phyloP scores from a whole-genome alignment of 1,140 invertebrate genomes.

The Neomicropteryx cornuta region DNA sequence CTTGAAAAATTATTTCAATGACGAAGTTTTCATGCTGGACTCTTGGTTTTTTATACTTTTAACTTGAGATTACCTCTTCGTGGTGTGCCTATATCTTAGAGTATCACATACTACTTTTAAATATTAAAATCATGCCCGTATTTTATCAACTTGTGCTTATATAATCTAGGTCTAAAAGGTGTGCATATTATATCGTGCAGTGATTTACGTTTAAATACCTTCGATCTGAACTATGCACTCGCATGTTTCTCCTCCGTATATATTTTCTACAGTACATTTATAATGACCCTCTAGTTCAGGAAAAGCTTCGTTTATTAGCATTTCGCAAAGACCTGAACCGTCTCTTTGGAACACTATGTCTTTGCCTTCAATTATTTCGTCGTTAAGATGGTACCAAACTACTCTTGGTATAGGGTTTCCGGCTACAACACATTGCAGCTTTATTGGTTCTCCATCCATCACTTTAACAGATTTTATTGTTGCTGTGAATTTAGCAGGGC shows the following conservation, averaged over 20 bases:
- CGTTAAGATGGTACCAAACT: slow-evolving; percentile 68
- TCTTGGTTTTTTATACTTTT: too few species aligned
- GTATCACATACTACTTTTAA: slow-evolving; percentile 16
- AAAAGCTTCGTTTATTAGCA: slow-evolving; percentile 86
- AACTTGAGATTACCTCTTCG: too few species aligned
- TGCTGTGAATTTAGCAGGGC: slow-evolving; percentile 59
- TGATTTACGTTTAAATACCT: slow-evolving; percentile 43
- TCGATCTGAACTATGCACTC: slow-evolving; percentile 71
- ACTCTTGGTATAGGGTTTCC: slow-evolving; percentile 76
- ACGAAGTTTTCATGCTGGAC: too few species aligned
- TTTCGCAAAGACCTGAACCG: slow-evolving; percentile 65
- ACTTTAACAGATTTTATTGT: slow-evolving; percentile 62
- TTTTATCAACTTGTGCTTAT: slow-evolving; percentile 14
- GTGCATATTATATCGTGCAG: not conserved
- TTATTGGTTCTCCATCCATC: slow-evolving; percentile 87
- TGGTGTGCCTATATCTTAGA: too few species aligned
- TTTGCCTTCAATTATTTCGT: slow-evolving; percentile 62
- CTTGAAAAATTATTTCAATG: too few species aligned
- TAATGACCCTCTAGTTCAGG: slow-evolving; percentile 89
- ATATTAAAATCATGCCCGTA: slow-evolving; percentile 16
- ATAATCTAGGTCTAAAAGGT: not conserved
- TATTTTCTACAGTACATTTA: slow-evolving; percentile 72
- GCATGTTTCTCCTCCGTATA: slow-evolving; percentile 72
- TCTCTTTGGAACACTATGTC: slow-evolving; percentile 67
- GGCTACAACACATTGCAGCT: slow-evolving; percentile 61